phyloP scores from a whole-genome alignment of 2,797 vertebrate species.

The Acipenser transmontanus region DNA sequence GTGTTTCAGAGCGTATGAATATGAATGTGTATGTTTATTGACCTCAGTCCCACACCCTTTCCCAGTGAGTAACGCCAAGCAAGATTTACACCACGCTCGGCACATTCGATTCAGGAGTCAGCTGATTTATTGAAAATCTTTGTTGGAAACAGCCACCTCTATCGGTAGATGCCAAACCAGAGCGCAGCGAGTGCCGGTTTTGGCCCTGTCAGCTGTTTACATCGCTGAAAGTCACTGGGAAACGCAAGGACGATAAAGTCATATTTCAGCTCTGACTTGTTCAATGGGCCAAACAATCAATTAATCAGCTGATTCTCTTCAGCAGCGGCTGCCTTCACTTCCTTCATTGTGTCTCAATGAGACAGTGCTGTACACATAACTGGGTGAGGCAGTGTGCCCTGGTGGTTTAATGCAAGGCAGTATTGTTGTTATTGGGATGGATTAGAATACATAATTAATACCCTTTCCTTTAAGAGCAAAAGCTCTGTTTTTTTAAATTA shows the following conservation, averaged over 20 bases:
- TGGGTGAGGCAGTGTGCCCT: neutral
- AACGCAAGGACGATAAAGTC: slow-evolving; percentile 42
- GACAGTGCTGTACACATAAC: no score
- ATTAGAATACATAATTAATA: neutral
- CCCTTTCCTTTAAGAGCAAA: neutral
- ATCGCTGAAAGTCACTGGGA: slow-evolving; percentile 59
- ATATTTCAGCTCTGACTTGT: slow-evolving; percentile 50
- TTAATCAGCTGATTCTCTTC: slow-evolving; percentile 44
- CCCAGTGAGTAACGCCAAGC: slow-evolving; percentile 13
- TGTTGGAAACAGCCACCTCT: slow-evolving; percentile 26
- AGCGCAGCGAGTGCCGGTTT: slow-evolving; percentile 25
- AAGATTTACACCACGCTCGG: slow-evolving; percentile 24
- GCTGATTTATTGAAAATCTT: slow-evolving; percentile 57
- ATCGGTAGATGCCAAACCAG: slow-evolving; percentile 22
- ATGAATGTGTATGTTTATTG: slow-evolving; percentile 14
- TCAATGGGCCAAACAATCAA: slow-evolving; percentile 46
- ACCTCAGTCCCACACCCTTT: slow-evolving; percentile 34
- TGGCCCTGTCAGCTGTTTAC: slow-evolving; percentile 61
- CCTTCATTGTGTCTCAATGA: neutral
- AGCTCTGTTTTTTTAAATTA: neutral
- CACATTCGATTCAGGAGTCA: slow-evolving; percentile 19
- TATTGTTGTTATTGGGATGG: neutral
- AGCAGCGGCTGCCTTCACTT: neutral
- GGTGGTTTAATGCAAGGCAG: no score
- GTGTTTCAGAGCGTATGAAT: neutral